Evolutionary conservation across 2,888 invertebrate species (phyloP).

Genomic region (Orthosia gothica): DNA sequence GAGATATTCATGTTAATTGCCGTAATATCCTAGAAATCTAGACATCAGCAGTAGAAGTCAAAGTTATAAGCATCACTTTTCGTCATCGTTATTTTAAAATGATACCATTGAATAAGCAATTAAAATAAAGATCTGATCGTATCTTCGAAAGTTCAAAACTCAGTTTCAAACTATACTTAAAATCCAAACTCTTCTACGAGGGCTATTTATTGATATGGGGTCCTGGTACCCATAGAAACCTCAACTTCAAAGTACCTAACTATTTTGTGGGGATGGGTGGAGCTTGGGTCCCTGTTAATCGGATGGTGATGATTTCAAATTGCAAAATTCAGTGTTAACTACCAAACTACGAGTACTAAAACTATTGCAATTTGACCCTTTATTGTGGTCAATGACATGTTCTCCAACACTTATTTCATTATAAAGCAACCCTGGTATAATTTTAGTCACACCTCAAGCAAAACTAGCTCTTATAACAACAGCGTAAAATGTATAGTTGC

Average conservation of each 20-base stretch:
- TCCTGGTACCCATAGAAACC: conserved; percentile 16
- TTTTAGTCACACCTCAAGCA: neutral
- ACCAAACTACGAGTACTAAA: conserved; percentile 21
- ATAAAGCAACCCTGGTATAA: conserved; percentile 1
- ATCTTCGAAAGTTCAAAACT: neutral
- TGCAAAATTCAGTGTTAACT: conserved; percentile 34
- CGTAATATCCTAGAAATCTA: neutral
- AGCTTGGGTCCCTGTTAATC: conserved; percentile 17
- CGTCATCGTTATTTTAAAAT: conserved; percentile 16
- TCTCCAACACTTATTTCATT: conserved; percentile 21
- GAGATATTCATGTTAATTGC: conserved; percentile 1
- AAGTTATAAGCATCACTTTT: conserved; percentile 17
- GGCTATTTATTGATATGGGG: conserved; percentile 21
- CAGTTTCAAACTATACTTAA: conserved; percentile 8
- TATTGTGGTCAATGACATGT: conserved; percentile 23
- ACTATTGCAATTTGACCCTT: conserved; percentile 41
- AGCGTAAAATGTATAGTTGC: neutral
- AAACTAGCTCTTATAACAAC: conserved; percentile 3
- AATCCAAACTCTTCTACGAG: neutral
- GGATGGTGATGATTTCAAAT: conserved; percentile 31
- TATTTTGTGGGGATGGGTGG: conserved; percentile 4
- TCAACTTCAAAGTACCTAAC: neutral
- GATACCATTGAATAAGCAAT: conserved; percentile 3
- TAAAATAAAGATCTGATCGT: conserved; percentile 21
- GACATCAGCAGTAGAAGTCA: conserved; percentile 1